These are phyloP conservation scores for Trachops cirrhosus DNA, from an alignment of 2,797 vertebrate genomes.

Conservation along the genomic window DNA sequence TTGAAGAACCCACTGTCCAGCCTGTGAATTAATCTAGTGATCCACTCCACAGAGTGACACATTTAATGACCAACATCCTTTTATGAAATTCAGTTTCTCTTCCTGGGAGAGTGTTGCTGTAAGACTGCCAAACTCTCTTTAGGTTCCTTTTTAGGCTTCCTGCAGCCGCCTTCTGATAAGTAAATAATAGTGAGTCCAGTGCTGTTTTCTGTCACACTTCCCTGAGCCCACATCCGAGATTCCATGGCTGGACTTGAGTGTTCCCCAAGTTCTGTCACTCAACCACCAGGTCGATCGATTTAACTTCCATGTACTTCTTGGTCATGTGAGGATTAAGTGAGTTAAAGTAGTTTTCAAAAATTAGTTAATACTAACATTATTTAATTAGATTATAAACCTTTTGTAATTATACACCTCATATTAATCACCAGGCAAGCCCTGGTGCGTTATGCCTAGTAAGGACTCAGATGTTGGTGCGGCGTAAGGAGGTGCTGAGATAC, in stretches of 20 bases:
- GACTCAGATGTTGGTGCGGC: not conserved
- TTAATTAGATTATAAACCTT: not conserved
- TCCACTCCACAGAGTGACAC: not conserved
- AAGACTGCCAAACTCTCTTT: not conserved
- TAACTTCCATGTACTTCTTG: constrained; percentile 28
- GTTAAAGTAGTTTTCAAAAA: constrained; percentile 19
- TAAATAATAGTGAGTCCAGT: not conserved
- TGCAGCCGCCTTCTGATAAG: not conserved
- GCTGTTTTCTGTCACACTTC: not conserved
- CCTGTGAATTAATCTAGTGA: not conserved
- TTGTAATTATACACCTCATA: not conserved
- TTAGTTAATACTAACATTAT: constrained; percentile 19
- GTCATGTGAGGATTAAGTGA: not conserved
- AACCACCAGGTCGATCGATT: not conserved
- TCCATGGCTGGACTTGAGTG: not conserved
- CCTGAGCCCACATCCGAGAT: not conserved
- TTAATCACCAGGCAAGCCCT: not conserved
- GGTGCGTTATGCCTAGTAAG: not conserved
- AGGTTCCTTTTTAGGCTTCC: not conserved
- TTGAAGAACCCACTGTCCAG: not conserved
- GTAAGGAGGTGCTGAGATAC: constrained; percentile 1
- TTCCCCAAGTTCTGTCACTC: constrained; percentile 30
- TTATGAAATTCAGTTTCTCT: not conserved
- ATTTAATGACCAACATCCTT: not conserved
- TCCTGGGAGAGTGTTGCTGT: not conserved